These are phyloP conservation scores for Pilophorus perplexus DNA, from an alignment of 2,888 invertebrate genomes.

Conservation along the genomic window DNA sequence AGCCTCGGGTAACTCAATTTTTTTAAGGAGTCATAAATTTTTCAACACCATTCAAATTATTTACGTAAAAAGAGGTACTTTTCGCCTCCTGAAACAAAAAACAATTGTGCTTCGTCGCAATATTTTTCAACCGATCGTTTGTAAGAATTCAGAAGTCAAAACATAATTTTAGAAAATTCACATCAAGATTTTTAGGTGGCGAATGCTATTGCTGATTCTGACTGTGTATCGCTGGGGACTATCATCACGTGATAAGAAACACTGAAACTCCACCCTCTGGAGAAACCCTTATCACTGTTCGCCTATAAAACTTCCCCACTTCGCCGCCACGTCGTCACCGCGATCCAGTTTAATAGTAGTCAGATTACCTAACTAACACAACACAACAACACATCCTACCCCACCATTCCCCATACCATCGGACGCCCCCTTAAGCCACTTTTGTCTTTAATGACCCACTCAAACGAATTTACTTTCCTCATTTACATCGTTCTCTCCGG, in stretches of 20 bases:
- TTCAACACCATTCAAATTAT: too few relatives aligned
- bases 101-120: too few relatives aligned
- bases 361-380: conserved; percentile 5
- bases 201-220: too few relatives aligned
- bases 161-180: too few relatives aligned
- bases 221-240: too few relatives aligned
- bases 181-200: too few relatives aligned
- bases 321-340: conserved; percentile 1
- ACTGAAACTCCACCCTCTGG: neutral
- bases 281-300: conserved; percentile 9
- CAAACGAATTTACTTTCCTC: conserved; percentile 31
- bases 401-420: neutral
- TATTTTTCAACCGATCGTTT: too few relatives aligned
- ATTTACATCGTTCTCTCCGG: conserved; percentile 22
- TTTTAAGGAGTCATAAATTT: too few relatives aligned
- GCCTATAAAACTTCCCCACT: conserved; percentile 20
- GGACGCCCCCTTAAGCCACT: conserved; percentile 1
- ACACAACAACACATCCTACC: conserved; percentile 1
- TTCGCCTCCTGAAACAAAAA: too few relatives aligned
- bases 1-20: too few relatives aligned
- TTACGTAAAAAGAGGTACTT: too few relatives aligned
- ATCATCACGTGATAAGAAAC: neutral
- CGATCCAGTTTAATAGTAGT: conserved; percentile 18
- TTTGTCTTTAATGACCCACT: conserved; percentile 31
- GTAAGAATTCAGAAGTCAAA: too few relatives aligned